Evolutionary conservation across 2,797 vertebrate species (phyloP), one percentile per base, ranked within the genome.

Genomic region (Ptychobarbus kaznakovi): DNA sequence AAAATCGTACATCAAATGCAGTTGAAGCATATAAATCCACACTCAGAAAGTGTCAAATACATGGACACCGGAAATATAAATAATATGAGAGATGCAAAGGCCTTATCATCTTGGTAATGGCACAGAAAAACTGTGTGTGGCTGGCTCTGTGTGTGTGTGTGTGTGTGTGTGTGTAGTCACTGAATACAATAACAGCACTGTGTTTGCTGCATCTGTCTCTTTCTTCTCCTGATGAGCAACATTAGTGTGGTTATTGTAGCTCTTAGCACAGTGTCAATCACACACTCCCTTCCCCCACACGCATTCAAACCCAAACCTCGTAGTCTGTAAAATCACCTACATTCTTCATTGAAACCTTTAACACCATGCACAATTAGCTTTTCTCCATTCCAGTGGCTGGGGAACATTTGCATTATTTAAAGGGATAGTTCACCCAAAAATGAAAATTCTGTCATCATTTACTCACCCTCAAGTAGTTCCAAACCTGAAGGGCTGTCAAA

Each of bases 101-200:
- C 44, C 49, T 40, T 25, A 32, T 49, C 40, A 18, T 20, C 22
- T 65, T 38, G 42, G 69, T 82, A 72, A 66, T 83, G 38, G 70
- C 81, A 65, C 32, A 77, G 58, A 81, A 38, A 80, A 68, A 81
- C 28, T 73, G 53, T 56, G 69, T 80, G 73, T 72, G 79, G 40
- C 42, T 85, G 80, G 72, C 63, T 68, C 63, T 68, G 3, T 35
- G 35, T 38, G 35, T 40, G 40, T 86, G 65, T 49, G 76, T 84
- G 74, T 65, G 53, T 83, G 75, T 72, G 86, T 74, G 81, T 80
- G 83, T 51, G 68, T 63, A 61, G 78, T 84, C 63, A 69, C 5
- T 61, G 70, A 53, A 80, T 25, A 89, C 87, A 89, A 80, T 83
- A 85, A 89, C 65, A 53, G 15, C 70, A 83, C 82, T 88, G 80